phyloP scores from a whole-genome alignment of 1,140 invertebrate genomes.

The Drosophila sulfurigaster region DNA sequence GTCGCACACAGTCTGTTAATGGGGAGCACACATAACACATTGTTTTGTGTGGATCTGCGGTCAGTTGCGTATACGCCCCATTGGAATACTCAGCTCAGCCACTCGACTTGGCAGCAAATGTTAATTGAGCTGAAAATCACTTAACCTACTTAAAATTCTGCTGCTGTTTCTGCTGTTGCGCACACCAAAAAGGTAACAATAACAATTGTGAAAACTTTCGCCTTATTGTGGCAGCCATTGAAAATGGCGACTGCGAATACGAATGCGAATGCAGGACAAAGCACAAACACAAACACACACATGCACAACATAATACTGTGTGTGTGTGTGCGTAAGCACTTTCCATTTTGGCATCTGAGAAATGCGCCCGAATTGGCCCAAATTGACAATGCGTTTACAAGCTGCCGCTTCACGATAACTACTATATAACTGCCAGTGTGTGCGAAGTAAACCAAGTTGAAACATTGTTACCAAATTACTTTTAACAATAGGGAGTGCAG shows the following conservation, averaged over 20 bases:
- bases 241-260: background rate
- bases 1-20: slow-evolving; percentile 54
- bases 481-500: background rate
- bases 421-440: background rate
- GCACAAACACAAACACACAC: background rate
- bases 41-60: slow-evolving; percentile 62
- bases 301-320: slow-evolving; percentile 7
- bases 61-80: slow-evolving; percentile 62
- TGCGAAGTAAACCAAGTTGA: background rate
- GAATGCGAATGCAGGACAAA: slow-evolving; percentile 6
- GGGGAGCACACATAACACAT: slow-evolving; percentile 64
- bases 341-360: slow-evolving; percentile 5
- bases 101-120: slow-evolving; percentile 42
- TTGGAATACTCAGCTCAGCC: slow-evolving; percentile 37
- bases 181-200: slow-evolving; percentile 23
- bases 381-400: slow-evolving; percentile 17
- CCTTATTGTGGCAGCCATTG: slow-evolving; percentile 8
- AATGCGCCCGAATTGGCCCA: slow-evolving; percentile 1
- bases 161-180: slow-evolving; percentile 10
- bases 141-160: slow-evolving; percentile 62
- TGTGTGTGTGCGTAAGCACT: slow-evolving; percentile 4
- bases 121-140: slow-evolving; percentile 81
- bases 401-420: slow-evolving; percentile 12
- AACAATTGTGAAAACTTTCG: slow-evolving; percentile 17
- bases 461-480: background rate